Evolutionary conservation across 1,140 invertebrate genomes (phyloP), one percentile per base, ranked within the genome.

Genomic region (Drosophila biarmipes): DNA sequence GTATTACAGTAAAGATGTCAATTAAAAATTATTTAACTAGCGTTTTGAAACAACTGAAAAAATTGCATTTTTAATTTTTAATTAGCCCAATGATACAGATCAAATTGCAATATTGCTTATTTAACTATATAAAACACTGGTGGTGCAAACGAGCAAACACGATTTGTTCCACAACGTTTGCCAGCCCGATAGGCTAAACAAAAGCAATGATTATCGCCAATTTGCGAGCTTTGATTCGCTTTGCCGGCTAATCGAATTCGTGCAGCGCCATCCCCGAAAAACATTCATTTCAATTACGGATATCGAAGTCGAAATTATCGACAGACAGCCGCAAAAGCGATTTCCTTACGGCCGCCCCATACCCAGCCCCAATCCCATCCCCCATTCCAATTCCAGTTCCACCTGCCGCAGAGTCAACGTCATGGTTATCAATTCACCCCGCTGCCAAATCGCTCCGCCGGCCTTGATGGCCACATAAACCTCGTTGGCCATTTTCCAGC

Each of bases 271-370:
- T 29, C 8, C 17, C 48, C 37, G 12, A 52, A 56, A 69, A 68
- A 69, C 67, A 69, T 69, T 69, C 63, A 40, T 69, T 69, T 69
- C 63, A 69, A 69, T 69, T 69, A 69, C 42, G 49, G 12, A 27
- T 55, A 71, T 69, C 64, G 40, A 69, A 71, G 67, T 71, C 64
- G 29, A 56, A 71, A 69, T 69, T 69, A 71, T 71, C 64, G 51
- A 69, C 42, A 56, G 67, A 56, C 34, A 69, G 24, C 63, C 63
- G 40, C 67, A 69, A 40, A 64, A 38, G 64, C 49, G 67, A 68
- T 69, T 69, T 69, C 63, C 67, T 53, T 53, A 56, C 51, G 49
- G 19, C 24, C 17, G 3, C 17, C 37, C 48, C 27, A 24, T 5
- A 2, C 24, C 24, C 24, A 24, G 3, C 5, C 5, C 24, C 24